Evolutionary conservation across 2,113 vertebrate species (phyloP).

Genomic region (Perca fluviatilis): DNA sequence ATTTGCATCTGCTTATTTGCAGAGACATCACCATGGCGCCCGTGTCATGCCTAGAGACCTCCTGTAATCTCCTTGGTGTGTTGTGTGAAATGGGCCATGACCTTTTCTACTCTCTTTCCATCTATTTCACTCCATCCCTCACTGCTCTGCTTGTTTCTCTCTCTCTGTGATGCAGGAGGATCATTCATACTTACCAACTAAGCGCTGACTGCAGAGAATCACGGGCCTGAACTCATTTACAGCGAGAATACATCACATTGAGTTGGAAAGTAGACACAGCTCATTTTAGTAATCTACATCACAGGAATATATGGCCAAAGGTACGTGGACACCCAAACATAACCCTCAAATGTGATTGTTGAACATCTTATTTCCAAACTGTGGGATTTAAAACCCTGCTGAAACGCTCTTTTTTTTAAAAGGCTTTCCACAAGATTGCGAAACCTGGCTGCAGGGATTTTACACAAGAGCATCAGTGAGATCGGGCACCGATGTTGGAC

Average conservation of each 20-base stretch:
- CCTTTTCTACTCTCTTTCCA: conserved; percentile 23
- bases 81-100: conserved; percentile 52
- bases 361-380: background rate
- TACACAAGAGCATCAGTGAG: background rate
- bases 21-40: conserved; percentile 27
- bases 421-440: background rate
- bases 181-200: conserved; percentile 54
- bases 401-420: background rate
- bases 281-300: conserved; percentile 31
- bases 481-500: background rate
- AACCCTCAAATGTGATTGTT: background rate
- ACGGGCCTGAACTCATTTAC: conserved; percentile 61
- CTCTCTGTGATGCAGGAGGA: conserved; percentile 41
- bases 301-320: background rate
- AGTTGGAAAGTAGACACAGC: conserved; percentile 28
- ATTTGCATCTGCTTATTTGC: conserved; percentile 51
- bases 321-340: background rate
- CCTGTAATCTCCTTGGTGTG: conserved; percentile 43
- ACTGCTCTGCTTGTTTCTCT: conserved; percentile 16
- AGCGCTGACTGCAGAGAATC: conserved; percentile 60
- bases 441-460: background rate
- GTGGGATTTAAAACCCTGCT: background rate
- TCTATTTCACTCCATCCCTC: conserved; percentile 11
- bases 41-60: conserved; percentile 42
- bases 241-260: conserved; percentile 39